Base-by-base conservation (phyloP, 1,140 invertebrate genomes). In the Macrotrachela quadricornifera region DNA sequence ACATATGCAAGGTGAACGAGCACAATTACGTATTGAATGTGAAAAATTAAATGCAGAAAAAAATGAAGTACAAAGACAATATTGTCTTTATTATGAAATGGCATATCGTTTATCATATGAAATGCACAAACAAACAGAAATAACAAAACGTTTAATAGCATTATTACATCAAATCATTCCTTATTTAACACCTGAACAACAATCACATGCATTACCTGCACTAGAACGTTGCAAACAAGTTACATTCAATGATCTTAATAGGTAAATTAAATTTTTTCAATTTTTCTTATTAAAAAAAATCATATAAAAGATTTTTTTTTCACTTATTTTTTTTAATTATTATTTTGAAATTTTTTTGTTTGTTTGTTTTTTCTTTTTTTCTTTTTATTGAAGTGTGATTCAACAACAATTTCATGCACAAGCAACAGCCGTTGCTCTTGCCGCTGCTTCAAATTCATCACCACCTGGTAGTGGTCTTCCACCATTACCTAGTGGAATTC, bases 121-220 rank as follows among this genome's bases (percentile, higher is more conserved):
- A 78, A 92, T 96, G 86, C 88, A 94, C 73, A 96, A 96, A 79
- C 92, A 94, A 81, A 92, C 85, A 71, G 91, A 97, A 77, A 94
- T 95, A 65, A 85, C 84, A 38, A 96, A 96, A 74, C 78, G 91
- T 71, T 75, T 95, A 66, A 92, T 87, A 71, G 85, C 85, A 57
- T 90, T 95, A 64, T 88, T 92, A 66, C 84, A 81, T 57, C 90
- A 96, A 74, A 83, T 95, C 61, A 76, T 95, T 69, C 88, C 90
- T 59, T 92, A 88, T 72, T 77, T 96, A 61, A 85, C 85, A 57
- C 86, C 61, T 17, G 69, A 80, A 75, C 91, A 96, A 70, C 87
- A 94, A 74, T 90, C 96, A 53, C 84, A 87, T 15, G 82, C 83
- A 56, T 30, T 30, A 30, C 21, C 21, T 4, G 90, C 92, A 4